phyloP scores from a whole-genome alignment of 2,113 vertebrate species.

The Anseranas semipalmata region DNA sequence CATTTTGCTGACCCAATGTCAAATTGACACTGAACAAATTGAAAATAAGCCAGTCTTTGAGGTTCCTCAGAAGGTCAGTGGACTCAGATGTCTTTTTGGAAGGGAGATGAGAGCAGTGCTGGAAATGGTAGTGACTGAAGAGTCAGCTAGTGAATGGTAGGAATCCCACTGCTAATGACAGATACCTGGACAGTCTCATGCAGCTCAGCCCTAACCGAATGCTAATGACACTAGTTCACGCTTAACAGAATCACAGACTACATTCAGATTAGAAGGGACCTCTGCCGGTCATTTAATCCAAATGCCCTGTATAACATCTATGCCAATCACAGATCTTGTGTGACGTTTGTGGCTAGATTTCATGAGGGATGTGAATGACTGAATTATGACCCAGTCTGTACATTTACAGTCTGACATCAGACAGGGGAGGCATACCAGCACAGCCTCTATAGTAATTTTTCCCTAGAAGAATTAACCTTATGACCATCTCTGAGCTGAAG shows the following conservation, averaged over 20 bases:
- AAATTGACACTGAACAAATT: not conserved
- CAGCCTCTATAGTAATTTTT: not conserved
- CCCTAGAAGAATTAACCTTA: not conserved
- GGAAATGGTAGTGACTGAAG: not conserved
- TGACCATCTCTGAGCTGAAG: not conserved
- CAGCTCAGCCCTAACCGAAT: not conserved
- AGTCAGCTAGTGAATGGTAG: not conserved
- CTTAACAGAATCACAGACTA: not conserved
- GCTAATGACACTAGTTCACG: fast-evolving
- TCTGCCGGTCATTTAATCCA: not conserved
- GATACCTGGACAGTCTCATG: not conserved
- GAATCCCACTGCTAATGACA: fast-evolving
- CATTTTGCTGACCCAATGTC: not conserved
- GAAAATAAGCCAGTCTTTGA: not conserved
- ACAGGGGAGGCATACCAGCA: not conserved
- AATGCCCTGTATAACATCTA: not conserved
- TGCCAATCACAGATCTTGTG: not conserved
- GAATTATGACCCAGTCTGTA: not conserved
- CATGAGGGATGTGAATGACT: not conserved
- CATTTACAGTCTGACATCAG: not conserved
- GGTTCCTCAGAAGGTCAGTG: not conserved
- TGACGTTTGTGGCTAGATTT: not conserved
- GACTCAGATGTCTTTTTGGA: not conserved
- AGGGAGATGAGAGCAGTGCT: not conserved
- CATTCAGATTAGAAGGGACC: not conserved